phyloP scores from a whole-genome alignment of 2,797 vertebrate genomes.

The Chromobotia macracanthus region DNA sequence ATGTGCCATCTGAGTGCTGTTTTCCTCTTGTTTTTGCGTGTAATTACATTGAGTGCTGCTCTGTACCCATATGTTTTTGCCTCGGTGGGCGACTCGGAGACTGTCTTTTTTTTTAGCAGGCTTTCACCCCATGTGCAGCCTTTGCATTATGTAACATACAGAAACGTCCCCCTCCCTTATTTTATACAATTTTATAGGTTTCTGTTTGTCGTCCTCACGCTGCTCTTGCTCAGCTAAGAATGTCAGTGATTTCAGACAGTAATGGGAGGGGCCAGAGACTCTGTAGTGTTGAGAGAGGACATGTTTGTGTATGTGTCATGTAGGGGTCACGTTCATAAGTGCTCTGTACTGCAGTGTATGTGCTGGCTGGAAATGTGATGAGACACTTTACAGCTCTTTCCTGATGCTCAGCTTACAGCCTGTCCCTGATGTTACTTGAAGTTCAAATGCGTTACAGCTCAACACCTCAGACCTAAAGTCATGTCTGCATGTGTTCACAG shows the following conservation, averaged over 20 bases:
- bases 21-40: neutral
- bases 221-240: too few species aligned
- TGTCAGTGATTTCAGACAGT: slow-evolving; percentile 42
- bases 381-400: slow-evolving; percentile 28
- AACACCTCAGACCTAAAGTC: slow-evolving; percentile 14
- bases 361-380: slow-evolving; percentile 33
- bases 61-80: neutral
- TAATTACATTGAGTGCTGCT: neutral
- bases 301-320: slow-evolving; percentile 14
- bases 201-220: too few species aligned
- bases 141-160: slow-evolving; percentile 3
- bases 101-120: too few species aligned
- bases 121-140: neutral
- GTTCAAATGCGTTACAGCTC: slow-evolving; percentile 32
- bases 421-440: neutral
- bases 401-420: slow-evolving; percentile 2
- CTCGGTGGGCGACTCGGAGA: neutral
- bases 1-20: neutral
- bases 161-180: too few species aligned
- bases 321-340: slow-evolving; percentile 9
- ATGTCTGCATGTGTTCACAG: neutral
- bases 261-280: neutral
- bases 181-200: too few species aligned
- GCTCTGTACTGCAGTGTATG: neutral
- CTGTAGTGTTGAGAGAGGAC: neutral